Conservation (phyloP, 1,140 invertebrate species). For the Atopsyche davidsoni region DNA sequence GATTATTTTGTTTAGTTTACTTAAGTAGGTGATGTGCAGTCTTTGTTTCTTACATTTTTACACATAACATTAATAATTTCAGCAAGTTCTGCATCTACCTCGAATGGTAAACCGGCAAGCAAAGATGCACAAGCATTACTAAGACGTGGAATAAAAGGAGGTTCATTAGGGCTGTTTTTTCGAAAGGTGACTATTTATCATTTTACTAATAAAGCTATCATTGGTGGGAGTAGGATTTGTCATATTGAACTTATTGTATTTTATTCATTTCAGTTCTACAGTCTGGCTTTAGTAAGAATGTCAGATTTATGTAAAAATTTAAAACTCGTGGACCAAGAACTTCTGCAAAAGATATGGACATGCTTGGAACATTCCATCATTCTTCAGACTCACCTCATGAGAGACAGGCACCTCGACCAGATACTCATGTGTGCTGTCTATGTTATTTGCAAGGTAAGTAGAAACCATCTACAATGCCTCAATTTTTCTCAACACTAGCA, state of each 20-base stretch:
- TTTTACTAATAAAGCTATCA: neutral
- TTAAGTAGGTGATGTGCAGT: too few species aligned
- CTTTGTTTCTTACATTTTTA: neutral
- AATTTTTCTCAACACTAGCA: too few species aligned
- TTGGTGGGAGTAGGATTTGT: too few species aligned
- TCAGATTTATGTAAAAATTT: slow-evolving; percentile 83
- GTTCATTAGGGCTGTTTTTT: slow-evolving; percentile 68
- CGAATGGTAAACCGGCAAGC: neutral
- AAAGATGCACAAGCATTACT: slow-evolving; percentile 27
- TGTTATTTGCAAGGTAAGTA: slow-evolving; percentile 83
- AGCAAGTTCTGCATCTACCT: neutral
- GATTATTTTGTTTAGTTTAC: too few species aligned
- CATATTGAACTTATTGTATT: too few species aligned
- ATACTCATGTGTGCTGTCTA: slow-evolving; percentile 98
- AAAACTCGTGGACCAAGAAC: slow-evolving; percentile 63
- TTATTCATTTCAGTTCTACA: slow-evolving; percentile 68
- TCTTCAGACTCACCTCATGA: slow-evolving; percentile 75
- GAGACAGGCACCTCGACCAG: slow-evolving; percentile 93
- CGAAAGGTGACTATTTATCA: slow-evolving; percentile 56
- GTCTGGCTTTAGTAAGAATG: slow-evolving; percentile 83
- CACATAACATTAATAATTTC: neutral
- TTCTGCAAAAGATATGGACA: slow-evolving; percentile 91
- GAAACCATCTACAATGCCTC: too few species aligned
- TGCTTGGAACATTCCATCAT: slow-evolving; percentile 90
- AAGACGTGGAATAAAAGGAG: slow-evolving; percentile 44